Evolutionary conservation across 2,888 invertebrate genomes (phyloP), one percentile per base, ranked within the genome.

Genomic region (Stramonita haemastoma): DNA sequence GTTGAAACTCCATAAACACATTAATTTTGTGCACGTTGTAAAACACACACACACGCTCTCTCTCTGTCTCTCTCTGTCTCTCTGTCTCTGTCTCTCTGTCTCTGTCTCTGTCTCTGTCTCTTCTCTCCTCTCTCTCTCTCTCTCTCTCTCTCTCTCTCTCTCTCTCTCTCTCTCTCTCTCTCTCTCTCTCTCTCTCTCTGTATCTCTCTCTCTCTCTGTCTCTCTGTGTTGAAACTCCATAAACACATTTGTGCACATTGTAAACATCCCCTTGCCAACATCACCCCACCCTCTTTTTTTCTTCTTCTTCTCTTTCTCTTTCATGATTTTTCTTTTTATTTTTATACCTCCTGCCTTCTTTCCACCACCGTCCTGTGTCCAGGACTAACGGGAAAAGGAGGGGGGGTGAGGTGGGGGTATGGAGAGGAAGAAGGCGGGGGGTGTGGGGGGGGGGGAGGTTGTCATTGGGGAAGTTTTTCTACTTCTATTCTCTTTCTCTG

Each of bases 81-180:
- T 85, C 57, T 85, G 46, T 85, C 57, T 85, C 4, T 46, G 4
- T 85, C 19, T 56, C 85, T 85, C 19, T 85, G 13, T 56, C 13
- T 86, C 60, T 86, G 66, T 86, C 60, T 60, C 86, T 86, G 17
- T 86, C 60, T 86, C 29, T 60, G 66, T 86, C 86, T 86, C 15
- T 32, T 4, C n/a, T 29, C 60, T 17, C 60, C 86, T 60, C 86
- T 86, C 26, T 86, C 29, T 86, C 66, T 86, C 29, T 86, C 86
- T 57, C 22, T 32, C 60, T 56, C 34, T 22, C 60, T 60, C 60
- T 34, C 86, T 86, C 60, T 84, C 26, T 15, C 56, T 84, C 57
- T 46, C n/a, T 84, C 57, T 57, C 15, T 85, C 56, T 85, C 56
- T n/a, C n/a, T 56, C 0, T 0, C 8, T 56, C 56, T 85, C 57